Conservation (phyloP, 2,888 invertebrate species). For the Melinaea menophilus region DNA sequence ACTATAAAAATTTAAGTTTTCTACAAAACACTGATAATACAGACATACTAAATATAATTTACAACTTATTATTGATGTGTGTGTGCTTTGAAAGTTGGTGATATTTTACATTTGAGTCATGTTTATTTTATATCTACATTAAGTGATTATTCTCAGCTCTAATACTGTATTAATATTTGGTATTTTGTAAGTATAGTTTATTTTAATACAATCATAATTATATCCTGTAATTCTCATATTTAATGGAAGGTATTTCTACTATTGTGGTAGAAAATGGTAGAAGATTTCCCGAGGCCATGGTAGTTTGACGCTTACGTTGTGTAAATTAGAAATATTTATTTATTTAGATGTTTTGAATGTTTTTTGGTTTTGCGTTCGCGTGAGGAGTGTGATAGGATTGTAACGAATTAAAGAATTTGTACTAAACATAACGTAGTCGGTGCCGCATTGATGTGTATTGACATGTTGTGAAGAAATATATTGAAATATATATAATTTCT, state of each 20-base stretch:
- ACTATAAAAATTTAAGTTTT: no score
- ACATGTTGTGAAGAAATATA: conserved; percentile 66
- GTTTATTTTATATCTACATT: no score
- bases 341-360: conserved; percentile 41
- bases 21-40: no score
- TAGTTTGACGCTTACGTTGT: conserved; percentile 42
- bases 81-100: no score
- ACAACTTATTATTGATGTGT: no score
- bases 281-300: conserved; percentile 15
- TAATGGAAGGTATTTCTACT: not conserved
- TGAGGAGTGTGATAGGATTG: conserved; percentile 45
- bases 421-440: conserved; percentile 47
- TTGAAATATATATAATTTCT: conserved; percentile 75
- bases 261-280: conserved; percentile 11
- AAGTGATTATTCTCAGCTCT: no score
- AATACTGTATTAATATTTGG: no score
- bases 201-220: not conserved
- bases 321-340: conserved; percentile 56
- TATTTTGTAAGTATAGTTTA: no score
- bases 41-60: no score
- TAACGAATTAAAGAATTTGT: conserved; percentile 40
- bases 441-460: conserved; percentile 42
- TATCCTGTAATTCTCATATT: not conserved
- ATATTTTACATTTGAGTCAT: no score
- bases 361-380: conserved; percentile 34